Evolutionary conservation across 1,140 invertebrate species (phyloP).

Genomic region (Ceratosolen solmsi): DNA sequence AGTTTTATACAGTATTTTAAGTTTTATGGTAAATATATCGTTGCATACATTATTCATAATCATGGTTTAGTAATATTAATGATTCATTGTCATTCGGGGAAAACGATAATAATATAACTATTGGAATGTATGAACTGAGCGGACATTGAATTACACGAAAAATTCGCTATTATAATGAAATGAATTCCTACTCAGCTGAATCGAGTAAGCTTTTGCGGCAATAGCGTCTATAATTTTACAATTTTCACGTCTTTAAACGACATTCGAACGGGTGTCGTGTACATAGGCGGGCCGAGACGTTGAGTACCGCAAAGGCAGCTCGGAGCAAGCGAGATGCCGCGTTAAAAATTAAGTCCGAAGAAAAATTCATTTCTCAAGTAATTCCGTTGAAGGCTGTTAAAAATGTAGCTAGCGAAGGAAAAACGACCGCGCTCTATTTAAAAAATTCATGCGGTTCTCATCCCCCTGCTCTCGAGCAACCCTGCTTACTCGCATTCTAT

Average conservation of each 20-base stretch:
- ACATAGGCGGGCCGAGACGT: conserved; percentile 40
- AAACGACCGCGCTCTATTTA: conserved; percentile 8
- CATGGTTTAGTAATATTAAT: no score
- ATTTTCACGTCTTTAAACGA: background rate
- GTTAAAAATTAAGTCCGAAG: conserved; percentile 31
- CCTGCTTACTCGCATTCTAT: conserved; percentile 24
- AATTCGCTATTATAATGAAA: background rate
- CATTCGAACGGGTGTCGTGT: background rate
- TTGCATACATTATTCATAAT: no score
- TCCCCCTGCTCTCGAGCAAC: background rate
- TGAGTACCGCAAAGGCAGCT: no score
- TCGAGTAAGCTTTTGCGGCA: background rate
- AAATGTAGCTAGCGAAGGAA: background rate
- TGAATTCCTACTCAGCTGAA: background rate
- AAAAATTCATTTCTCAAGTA: conserved; percentile 25
- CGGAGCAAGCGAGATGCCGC: background rate
- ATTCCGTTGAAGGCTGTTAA: conserved; percentile 28
- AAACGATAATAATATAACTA: no score
- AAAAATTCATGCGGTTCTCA: conserved; percentile 12
- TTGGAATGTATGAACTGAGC: no score
- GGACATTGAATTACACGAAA: background rate
- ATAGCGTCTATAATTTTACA: background rate
- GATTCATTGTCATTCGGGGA: no score
- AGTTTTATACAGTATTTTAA: no score
- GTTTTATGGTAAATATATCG: no score